Evolutionary conservation across 2,888 invertebrate genomes (phyloP).

Genomic region (Pheosia gnoma): DNA sequence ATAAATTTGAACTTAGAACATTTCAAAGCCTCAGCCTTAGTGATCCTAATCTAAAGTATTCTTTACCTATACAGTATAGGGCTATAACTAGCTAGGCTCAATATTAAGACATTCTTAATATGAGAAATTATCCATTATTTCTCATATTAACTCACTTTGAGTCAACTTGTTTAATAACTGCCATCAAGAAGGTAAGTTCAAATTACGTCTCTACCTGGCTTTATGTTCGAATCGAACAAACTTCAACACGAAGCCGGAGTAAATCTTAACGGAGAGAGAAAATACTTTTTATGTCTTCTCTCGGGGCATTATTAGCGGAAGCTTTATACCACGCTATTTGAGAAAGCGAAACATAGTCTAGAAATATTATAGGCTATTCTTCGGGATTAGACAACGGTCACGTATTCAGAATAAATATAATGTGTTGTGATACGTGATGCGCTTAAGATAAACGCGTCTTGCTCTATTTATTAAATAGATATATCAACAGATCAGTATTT

Average conservation of each 20-base stretch:
- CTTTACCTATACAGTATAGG: no score
- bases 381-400: background rate
- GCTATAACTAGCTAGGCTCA: no score
- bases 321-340: background rate
- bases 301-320: slow-evolving; percentile 1
- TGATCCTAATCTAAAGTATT: no score
- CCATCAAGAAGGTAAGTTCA: background rate
- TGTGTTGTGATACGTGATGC: slow-evolving; percentile 1
- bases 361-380: slow-evolving; percentile 3
- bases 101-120: no score
- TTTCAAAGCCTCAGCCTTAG: no score
- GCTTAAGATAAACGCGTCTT: background rate
- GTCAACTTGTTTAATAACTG: no score
- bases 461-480: no score
- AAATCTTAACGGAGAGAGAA: background rate
- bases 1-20: no score
- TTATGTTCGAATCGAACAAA: background rate
- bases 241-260: background rate
- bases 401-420: background rate
- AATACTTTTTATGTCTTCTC: background rate
- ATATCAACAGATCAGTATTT: no score
- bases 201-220: background rate
- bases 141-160: no score
- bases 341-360: background rate
- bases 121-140: no score